Percentiles rank a stretch among this genome's conserved stretches.
Conservation (phyloP, 2,888 invertebrate species). For the Drosophila rubida region DNA sequence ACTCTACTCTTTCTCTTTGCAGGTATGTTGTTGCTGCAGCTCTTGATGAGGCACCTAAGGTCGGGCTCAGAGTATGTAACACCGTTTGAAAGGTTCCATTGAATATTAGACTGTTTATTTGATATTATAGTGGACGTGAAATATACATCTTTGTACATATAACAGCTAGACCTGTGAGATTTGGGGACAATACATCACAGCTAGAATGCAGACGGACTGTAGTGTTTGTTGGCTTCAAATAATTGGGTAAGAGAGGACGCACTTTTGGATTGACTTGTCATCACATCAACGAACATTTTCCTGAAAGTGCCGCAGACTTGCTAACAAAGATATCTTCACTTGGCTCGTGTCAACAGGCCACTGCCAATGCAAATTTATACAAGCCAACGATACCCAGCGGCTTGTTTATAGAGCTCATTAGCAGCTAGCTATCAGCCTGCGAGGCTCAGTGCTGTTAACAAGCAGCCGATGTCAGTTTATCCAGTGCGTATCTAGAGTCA, state of each 20-base stretch:
- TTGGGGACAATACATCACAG: too few species aligned
- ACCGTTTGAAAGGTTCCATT: neutral
- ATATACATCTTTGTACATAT: too few species aligned
- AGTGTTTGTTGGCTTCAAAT: neutral
- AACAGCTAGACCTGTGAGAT: too few species aligned
- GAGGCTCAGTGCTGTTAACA: slow-evolving; percentile 52
- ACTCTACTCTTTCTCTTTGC: slow-evolving; percentile 35
- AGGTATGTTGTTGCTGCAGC: slow-evolving; percentile 43
- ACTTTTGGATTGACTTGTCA: slow-evolving; percentile 55
- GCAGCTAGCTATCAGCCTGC: slow-evolving; percentile 31
- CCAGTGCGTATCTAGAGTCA: slow-evolving; percentile 64
- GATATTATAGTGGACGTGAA: too few species aligned
- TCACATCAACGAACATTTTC: slow-evolving; percentile 32
- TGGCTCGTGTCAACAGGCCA: slow-evolving; percentile 54
- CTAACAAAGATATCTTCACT: slow-evolving; percentile 64
- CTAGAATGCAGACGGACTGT: neutral
- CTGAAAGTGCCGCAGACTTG: slow-evolving; percentile 20
- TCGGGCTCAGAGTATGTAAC: neutral
- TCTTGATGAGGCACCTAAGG: slow-evolving; percentile 25
- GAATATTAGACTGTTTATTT: neutral
- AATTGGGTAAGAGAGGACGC: neutral
- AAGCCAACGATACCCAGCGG: slow-evolving; percentile 44
- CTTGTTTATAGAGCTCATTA: slow-evolving; percentile 75
- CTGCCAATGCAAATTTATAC: slow-evolving; percentile 72
- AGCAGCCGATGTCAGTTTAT: slow-evolving; percentile 49